Percentiles rank a stretch among this genome's conserved stretches.
Conservation (phyloP, 1,140 invertebrate genomes). For the Danaus plexippus region DNA sequence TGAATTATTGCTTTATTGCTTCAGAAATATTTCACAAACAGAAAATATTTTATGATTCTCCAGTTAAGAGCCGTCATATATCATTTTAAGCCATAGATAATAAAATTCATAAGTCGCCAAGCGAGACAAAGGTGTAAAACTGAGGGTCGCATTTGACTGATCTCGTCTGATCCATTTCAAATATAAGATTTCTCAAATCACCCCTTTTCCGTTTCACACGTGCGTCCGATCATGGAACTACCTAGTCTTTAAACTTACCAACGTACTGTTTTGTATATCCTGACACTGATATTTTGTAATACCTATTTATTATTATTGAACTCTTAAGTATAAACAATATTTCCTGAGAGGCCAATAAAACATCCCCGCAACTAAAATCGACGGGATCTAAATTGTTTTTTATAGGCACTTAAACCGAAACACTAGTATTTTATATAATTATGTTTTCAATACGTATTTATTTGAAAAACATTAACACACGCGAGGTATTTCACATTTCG, state of each 20-base stretch:
- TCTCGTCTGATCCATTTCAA: slow-evolving; percentile 28
- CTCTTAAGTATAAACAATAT: too few species aligned
- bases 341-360: too few species aligned
- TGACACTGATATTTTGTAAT: too few species aligned
- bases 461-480: slow-evolving; percentile 38
- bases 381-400: slow-evolving; percentile 22
- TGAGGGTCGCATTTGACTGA: slow-evolving; percentile 17
- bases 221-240: too few species aligned
- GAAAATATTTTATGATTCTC: slow-evolving; percentile 72
- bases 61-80: slow-evolving; percentile 67
- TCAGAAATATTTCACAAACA: slow-evolving; percentile 71
- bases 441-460: slow-evolving; percentile 35
- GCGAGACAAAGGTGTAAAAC: slow-evolving; percentile 52
- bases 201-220: too few species aligned
- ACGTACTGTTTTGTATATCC: too few species aligned
- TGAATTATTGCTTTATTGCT: slow-evolving; percentile 72
- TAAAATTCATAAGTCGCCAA: slow-evolving; percentile 69
- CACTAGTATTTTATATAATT: slow-evolving; percentile 35
- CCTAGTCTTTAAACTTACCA: too few species aligned
- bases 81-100: slow-evolving; percentile 71
- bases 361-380: too few species aligned
- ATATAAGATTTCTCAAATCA: slow-evolving; percentile 5
- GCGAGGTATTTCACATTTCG: slow-evolving; percentile 50
- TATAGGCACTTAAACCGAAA: slow-evolving; percentile 25
- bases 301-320: too few species aligned